Base-by-base conservation (phyloP, 2,888 invertebrate genomes). In the Apodemia zela region DNA sequence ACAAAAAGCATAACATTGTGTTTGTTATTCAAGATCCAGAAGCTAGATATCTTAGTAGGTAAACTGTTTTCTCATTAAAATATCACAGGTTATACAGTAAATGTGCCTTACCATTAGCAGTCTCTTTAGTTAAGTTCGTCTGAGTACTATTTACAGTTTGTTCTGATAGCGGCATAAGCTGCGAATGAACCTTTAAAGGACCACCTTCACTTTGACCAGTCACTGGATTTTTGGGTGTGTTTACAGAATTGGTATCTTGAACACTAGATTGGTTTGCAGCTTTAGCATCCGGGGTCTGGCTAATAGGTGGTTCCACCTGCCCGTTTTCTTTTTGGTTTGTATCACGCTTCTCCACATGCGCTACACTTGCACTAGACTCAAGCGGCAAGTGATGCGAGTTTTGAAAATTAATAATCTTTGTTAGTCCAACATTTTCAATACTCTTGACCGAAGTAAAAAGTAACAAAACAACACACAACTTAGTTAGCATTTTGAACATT, bases 161-260 rank as follows among this genome's bases (percentile, higher is more conserved):
- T 15, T 54, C 15, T 15, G n/a, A 15, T 8, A 35, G 33, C 51
- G 13, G 25, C 15, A 17, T 10, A 17, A 15, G 49, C 61, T 25
- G 54, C 62, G 63, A 47, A 45, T 65, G 54, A 13, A 25, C 18
- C 33, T 62, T 66, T 7, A 67, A 70, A 35, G 64, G 66, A 7
- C 74, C 75, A 15, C 79, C 79, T 63, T 82, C 79, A 38, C 69
- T 78, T 11, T 70, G 67, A 10, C 71, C 74, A 64, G 64, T 62
- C 11, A 60, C 45, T 11, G 45, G 18, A 15, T 66, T 42, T 25
- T 47, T 62, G 17, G 25, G 59, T 1, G 29, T 35, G 10, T n/a
- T 21, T 10, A 15, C 29, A 29, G 29, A 29, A 25, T 29, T 57
- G 7, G 25, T 10, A 57, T 57, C 54, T 29, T 25, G 54, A 57